Evolutionary conservation across 2,797 vertebrate species (phyloP).

Genomic region (Xiphophorus birchmanni): DNA sequence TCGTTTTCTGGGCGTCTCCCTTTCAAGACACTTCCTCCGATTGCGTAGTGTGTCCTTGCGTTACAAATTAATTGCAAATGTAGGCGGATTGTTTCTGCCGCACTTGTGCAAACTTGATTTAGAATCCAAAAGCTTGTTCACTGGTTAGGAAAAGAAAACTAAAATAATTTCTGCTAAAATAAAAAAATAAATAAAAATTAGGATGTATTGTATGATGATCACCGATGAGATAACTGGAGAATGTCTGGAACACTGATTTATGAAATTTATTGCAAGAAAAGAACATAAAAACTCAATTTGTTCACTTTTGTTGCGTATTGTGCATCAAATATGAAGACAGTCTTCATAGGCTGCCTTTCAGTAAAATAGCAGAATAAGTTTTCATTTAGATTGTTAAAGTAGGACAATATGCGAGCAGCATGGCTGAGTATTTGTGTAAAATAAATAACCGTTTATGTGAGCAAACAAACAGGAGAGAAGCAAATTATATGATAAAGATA

Average conservation of each 20-base stretch:
- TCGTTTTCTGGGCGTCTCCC: not conserved
- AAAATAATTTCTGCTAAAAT: slow-evolving; percentile 1
- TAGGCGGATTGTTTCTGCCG: not conserved
- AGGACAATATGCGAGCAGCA: not conserved
- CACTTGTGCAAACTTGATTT: not conserved
- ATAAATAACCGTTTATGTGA: not conserved
- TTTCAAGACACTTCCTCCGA: not conserved
- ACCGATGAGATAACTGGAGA: not conserved
- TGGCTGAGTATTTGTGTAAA: not conserved
- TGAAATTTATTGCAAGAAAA: not conserved
- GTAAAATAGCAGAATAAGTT: not conserved
- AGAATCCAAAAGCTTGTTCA: not conserved
- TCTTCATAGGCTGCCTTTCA: not conserved
- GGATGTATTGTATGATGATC: not conserved
- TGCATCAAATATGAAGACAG: not conserved
- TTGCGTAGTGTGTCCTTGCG: not conserved
- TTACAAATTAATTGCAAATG: not conserved
- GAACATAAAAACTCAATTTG: not conserved
- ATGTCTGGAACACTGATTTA: not conserved
- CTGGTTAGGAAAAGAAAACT: not conserved
- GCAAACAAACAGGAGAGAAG: not conserved
- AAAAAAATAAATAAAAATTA: not conserved
- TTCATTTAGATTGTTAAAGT: not conserved
- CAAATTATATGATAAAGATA: not conserved
- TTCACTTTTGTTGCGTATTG: not conserved